Conservation (phyloP, 2,888 invertebrate genomes). For the Acholoe squamosa region DNA sequence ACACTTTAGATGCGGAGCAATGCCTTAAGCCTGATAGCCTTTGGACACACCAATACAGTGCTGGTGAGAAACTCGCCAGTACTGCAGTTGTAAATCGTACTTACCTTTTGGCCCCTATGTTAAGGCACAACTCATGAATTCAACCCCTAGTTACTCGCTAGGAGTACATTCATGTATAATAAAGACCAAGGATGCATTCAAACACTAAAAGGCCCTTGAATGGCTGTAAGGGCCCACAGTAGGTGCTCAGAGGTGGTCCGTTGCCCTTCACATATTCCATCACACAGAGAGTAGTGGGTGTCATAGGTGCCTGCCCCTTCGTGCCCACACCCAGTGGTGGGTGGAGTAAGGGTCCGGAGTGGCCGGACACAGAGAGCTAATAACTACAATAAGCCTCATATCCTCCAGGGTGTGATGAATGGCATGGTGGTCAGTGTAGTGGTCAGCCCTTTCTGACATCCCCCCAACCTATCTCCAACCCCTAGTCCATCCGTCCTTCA, state of each 20-base stretch:
- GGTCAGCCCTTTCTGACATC: no score
- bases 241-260: background rate
- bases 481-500: no score
- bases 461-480: no score
- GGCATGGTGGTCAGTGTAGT: background rate
- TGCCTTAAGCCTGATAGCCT: no score
- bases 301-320: background rate
- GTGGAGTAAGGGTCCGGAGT: background rate
- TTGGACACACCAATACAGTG: no score
- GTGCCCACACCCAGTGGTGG: background rate
- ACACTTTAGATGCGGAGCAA: background rate
- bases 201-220: background rate
- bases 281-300: slow-evolving; percentile 1
- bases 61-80: no score
- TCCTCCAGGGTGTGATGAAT: background rate
- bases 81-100: no score
- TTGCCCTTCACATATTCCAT: background rate
- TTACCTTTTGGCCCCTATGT: no score
- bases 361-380: background rate
- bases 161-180: no score
- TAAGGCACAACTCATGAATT: no score
- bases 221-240: background rate
- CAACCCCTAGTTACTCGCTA: no score
- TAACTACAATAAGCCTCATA: slow-evolving; percentile 17
- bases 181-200: background rate